phyloP scores from a whole-genome alignment of 2,113 vertebrate species.

The Hystrix cristata region DNA sequence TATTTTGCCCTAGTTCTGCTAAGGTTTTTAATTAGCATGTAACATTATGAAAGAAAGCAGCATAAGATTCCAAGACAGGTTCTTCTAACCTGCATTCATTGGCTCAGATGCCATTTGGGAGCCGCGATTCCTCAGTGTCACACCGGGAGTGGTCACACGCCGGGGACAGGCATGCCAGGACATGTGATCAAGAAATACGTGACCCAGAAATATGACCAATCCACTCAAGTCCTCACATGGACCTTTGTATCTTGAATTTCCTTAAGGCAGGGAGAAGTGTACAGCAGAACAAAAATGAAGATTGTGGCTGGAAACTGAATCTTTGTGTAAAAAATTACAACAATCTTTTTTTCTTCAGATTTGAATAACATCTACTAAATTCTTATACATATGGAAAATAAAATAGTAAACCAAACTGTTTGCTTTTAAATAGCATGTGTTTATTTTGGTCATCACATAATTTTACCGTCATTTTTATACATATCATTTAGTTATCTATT shows the following conservation, averaged over 20 bases:
- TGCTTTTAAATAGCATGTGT: background rate
- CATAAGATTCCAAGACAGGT: background rate
- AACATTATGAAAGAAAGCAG: constrained; percentile 38
- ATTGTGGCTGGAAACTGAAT: background rate
- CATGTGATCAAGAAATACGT: constrained; percentile 43
- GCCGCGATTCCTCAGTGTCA: background rate
- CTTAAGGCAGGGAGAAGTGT: background rate
- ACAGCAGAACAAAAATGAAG: constrained; percentile 4
- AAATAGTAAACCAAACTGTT: background rate
- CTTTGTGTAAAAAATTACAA: constrained; percentile 12
- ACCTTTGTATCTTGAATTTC: background rate
- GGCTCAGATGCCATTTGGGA: background rate
- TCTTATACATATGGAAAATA: background rate
- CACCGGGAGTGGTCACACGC: background rate
- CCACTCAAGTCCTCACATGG: background rate
- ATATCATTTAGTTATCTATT: background rate
- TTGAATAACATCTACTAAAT: background rate
- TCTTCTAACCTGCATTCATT: background rate
- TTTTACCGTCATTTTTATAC: background rate
- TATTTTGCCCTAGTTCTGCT: constrained; percentile 27
- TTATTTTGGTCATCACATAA: background rate
- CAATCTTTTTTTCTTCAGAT: background rate
- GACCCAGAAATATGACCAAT: constrained; percentile 45
- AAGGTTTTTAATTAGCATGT: constrained; percentile 51
- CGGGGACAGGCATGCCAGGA: background rate